These are phyloP conservation scores for Halichoerus grypus DNA, from an alignment of 2,113 vertebrate genomes.

Conservation along the genomic window DNA sequence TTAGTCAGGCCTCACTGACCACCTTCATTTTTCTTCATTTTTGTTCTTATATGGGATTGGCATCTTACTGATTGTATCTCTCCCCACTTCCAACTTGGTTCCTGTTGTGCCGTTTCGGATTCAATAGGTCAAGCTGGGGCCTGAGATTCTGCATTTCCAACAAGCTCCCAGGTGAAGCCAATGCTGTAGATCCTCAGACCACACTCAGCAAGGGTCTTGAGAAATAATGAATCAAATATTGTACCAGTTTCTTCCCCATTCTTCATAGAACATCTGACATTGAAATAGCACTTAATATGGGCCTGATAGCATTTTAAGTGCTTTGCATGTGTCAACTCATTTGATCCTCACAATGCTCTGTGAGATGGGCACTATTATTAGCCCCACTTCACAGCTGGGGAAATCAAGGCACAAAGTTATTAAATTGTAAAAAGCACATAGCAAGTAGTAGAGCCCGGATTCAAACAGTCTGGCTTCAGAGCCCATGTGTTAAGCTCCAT, in stretches of 20 bases:
- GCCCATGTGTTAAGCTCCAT: neutral
- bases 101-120: neutral
- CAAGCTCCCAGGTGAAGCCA: neutral
- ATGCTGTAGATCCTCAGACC: neutral
- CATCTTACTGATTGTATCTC: neutral
- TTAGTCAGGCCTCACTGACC: neutral
- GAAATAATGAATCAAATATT: neutral
- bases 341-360: neutral
- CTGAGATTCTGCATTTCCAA: neutral
- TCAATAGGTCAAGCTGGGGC: neutral
- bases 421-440: neutral
- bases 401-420: conserved; percentile 2
- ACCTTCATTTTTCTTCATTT: conserved; percentile 22
- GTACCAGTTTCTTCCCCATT: neutral
- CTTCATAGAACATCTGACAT: neutral
- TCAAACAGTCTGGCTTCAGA: neutral
- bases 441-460: neutral
- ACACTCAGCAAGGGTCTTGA: neutral
- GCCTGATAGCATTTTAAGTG: neutral
- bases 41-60: neutral
- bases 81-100: rapidly evolving
- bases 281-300: neutral
- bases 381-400: neutral
- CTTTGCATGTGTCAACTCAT: neutral
- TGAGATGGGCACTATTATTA: neutral